phyloP scores from a whole-genome alignment of 2,888 invertebrate species.

The Venusia cambrica region DNA sequence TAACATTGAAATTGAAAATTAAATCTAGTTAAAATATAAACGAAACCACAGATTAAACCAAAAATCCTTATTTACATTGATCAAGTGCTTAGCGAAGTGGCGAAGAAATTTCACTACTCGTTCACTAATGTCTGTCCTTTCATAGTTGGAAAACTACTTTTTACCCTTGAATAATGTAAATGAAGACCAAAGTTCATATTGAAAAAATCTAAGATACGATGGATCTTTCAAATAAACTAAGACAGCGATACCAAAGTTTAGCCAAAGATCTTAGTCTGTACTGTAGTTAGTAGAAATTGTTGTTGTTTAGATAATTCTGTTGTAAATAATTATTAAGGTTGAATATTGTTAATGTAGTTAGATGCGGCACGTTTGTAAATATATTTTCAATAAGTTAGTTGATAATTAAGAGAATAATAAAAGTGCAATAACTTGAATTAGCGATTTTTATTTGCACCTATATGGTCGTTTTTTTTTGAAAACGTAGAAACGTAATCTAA shows the following conservation, averaged over 20 bases:
- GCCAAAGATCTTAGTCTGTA: constrained; percentile 51
- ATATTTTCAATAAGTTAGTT: constrained; percentile 63
- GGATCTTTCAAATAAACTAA: constrained; percentile 14
- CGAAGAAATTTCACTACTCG: too few species aligned
- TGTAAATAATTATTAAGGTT: constrained; percentile 64
- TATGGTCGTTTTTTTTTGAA: too few species aligned
- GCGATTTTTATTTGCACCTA: too few species aligned
- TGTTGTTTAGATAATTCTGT: constrained; percentile 50
- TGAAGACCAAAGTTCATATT: constrained; percentile 9
- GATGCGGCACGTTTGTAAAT: constrained; percentile 68
- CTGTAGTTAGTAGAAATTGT: constrained; percentile 58
- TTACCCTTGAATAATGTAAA: too few species aligned
- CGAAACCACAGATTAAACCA: constrained; percentile 6
- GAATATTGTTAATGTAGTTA: constrained; percentile 51
- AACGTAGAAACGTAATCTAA: too few species aligned
- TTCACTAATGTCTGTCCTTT: too few species aligned
- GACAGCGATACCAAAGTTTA: constrained; percentile 29
- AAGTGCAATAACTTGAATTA: constrained; percentile 69
- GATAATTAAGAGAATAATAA: constrained; percentile 45
- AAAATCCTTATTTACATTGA: too few species aligned
- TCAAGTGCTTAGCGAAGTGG: too few species aligned
- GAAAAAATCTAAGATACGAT: background rate
- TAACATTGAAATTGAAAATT: constrained; percentile 77
- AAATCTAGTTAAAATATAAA: constrained; percentile 26
- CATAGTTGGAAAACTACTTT: too few species aligned